These are phyloP conservation scores for Ornithoptera alexandrae DNA, from an alignment of 2,888 invertebrate species.

Conservation along the genomic window DNA sequence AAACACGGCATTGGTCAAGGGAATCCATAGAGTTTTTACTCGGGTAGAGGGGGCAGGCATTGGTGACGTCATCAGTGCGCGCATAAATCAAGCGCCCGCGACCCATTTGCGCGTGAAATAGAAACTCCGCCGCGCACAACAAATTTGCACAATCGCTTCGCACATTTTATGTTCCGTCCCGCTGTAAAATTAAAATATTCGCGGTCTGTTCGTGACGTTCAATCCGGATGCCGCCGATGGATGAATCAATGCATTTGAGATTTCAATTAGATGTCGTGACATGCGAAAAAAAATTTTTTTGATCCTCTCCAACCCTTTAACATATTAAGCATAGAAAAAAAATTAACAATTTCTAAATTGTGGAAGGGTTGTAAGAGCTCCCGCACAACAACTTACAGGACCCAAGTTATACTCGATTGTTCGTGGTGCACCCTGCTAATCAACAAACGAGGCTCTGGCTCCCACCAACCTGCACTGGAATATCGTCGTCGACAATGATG, in stretches of 20 bases:
- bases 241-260: conserved; percentile 12
- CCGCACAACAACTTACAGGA: too few species aligned
- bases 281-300: too few species aligned
- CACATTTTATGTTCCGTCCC: conserved; percentile 16
- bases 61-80: conserved; percentile 35
- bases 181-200: conserved; percentile 26
- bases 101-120: conserved; percentile 66
- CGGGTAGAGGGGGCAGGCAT: conserved; percentile 29
- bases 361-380: too few species aligned
- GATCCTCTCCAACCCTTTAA: too few species aligned
- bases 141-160: conserved; percentile 31
- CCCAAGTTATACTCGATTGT: too few species aligned
- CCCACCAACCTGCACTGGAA: too few species aligned
- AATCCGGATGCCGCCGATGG: conserved; percentile 7
- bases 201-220: conserved; percentile 16
- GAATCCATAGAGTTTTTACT: conserved; percentile 34
- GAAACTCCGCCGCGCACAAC: conserved; percentile 39
- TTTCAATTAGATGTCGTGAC: not conserved
- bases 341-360: too few species aligned
- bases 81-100: conserved; percentile 53
- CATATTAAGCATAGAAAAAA: too few species aligned
- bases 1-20: conserved; percentile 37
- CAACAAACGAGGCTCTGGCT: too few species aligned
- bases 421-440: too few species aligned
- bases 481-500: too few species aligned